These are phyloP conservation scores for Hippocampus mohnikei DNA, from an alignment of 2,113 vertebrate genomes.

Conservation along the genomic window DNA sequence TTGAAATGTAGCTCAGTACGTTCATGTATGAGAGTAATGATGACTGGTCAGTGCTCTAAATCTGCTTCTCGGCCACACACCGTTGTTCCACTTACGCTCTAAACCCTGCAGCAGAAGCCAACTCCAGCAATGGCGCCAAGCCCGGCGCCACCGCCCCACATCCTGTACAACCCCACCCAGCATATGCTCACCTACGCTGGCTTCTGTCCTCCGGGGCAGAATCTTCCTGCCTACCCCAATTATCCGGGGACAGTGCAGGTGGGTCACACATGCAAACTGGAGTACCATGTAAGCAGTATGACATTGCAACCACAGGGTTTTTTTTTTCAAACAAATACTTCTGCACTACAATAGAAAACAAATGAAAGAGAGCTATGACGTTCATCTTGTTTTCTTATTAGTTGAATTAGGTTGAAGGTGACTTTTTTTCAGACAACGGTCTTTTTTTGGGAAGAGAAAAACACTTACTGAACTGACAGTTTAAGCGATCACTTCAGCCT, in stretches of 20 bases:
- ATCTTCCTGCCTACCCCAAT: slow-evolving; percentile 80
- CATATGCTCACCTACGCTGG: slow-evolving; percentile 83
- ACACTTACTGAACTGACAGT: too few species aligned
- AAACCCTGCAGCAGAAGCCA: slow-evolving; percentile 70
- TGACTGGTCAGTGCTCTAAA: background rate
- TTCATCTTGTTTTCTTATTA: too few species aligned
- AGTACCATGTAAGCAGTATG: too few species aligned
- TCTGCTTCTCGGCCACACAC: background rate
- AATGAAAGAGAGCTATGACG: too few species aligned
- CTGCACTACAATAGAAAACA: too few species aligned
- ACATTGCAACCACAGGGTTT: too few species aligned
- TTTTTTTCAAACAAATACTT: too few species aligned
- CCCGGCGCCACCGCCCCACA: slow-evolving; percentile 77
- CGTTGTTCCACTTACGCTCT: background rate
- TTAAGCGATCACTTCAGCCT: too few species aligned
- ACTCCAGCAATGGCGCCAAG: slow-evolving; percentile 70
- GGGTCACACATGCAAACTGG: background rate
- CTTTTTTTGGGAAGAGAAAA: too few species aligned
- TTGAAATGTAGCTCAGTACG: background rate
- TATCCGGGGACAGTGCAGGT: slow-evolving; percentile 87
- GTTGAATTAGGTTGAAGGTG: too few species aligned
- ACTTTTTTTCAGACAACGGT: too few species aligned
- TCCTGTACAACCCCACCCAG: slow-evolving; percentile 86
- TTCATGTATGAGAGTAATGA: background rate
- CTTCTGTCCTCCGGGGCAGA: slow-evolving; percentile 74